Percentiles rank a stretch among this genome's conserved stretches.
These are phyloP conservation scores for Pristionchus pacificus DNA, from an alignment of 1,140 invertebrate species.

Conservation along the genomic window DNA sequence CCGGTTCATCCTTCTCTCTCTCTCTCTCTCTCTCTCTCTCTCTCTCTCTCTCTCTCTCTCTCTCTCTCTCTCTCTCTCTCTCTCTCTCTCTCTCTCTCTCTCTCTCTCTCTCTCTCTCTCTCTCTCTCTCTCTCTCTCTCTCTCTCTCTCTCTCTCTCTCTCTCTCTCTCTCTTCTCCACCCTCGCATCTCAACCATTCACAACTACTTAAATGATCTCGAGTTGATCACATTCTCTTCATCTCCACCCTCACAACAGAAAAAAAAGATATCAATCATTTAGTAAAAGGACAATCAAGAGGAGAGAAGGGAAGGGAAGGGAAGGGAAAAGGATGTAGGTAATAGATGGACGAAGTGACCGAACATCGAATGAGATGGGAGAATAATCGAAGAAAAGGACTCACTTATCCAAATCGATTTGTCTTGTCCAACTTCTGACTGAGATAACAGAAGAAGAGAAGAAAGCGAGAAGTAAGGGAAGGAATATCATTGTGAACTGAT, in stretches of 20 bases:
- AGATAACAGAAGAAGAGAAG: too few species aligned
- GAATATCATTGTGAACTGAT: too few species aligned
- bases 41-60: slow-evolving; percentile 1
- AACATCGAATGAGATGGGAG: background rate
- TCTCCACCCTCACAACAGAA: background rate
- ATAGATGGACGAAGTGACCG: background rate
- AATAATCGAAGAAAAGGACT: slow-evolving; percentile 5
- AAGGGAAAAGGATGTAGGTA: background rate
- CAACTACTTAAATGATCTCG: background rate
- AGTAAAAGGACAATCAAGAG: background rate
- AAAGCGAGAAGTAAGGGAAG: too few species aligned
- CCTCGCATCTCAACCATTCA: background rate
- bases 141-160: slow-evolving; percentile 6
- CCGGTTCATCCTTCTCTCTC: slow-evolving; percentile 4
- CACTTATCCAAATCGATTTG: background rate
- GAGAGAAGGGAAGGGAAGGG: background rate
- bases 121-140: background rate
- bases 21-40: slow-evolving; percentile 9
- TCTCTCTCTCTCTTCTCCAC: slow-evolving; percentile 4
- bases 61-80: background rate
- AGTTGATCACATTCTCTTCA: background rate
- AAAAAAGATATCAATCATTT: background rate
- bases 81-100: slow-evolving; percentile 1
- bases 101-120: slow-evolving; percentile 3
- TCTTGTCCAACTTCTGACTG: background rate